phyloP scores from a whole-genome alignment of 2,113 vertebrate genomes.

The Nestor notabilis region DNA sequence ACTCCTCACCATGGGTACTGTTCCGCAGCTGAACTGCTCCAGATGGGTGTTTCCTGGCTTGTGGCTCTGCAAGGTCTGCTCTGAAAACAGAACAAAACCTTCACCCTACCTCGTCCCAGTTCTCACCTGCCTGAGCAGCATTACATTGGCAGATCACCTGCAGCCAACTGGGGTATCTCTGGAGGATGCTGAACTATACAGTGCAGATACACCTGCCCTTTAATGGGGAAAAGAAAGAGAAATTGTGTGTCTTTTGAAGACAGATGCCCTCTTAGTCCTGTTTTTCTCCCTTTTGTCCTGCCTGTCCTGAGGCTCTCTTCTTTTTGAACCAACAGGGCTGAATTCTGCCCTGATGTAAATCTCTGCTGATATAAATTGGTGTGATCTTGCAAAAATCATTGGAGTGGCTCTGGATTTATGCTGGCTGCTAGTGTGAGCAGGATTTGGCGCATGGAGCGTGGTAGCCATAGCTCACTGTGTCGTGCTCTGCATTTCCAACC shows the following conservation, averaged over 20 bases:
- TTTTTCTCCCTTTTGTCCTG: slow-evolving; percentile 19
- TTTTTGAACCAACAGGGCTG: neutral
- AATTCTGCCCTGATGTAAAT: slow-evolving; percentile 22
- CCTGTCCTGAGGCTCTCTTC: neutral
- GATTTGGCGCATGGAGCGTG: slow-evolving; percentile 28
- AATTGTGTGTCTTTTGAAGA: neutral
- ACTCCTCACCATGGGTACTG: fast-evolving
- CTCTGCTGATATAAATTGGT: neutral
- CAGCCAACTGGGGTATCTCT: neutral
- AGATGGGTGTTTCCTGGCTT: neutral
- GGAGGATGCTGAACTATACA: neutral
- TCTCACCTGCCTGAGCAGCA: neutral
- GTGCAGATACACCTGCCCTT: neutral
- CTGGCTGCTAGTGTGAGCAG: neutral
- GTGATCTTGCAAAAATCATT: slow-evolving; percentile 35
- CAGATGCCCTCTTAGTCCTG: neutral
- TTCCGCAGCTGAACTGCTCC: neutral
- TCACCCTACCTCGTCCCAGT: neutral
- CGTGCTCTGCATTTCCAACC: slow-evolving; percentile 41
- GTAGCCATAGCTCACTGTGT: slow-evolving; percentile 41
- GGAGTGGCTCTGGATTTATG: slow-evolving; percentile 30
- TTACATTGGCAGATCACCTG: neutral
- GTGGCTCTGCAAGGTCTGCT: neutral
- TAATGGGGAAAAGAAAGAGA: neutral
- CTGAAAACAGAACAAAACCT: neutral